Evolutionary conservation across 2,797 vertebrate species (phyloP).

Genomic region (Oceanodroma leucorhoa): DNA sequence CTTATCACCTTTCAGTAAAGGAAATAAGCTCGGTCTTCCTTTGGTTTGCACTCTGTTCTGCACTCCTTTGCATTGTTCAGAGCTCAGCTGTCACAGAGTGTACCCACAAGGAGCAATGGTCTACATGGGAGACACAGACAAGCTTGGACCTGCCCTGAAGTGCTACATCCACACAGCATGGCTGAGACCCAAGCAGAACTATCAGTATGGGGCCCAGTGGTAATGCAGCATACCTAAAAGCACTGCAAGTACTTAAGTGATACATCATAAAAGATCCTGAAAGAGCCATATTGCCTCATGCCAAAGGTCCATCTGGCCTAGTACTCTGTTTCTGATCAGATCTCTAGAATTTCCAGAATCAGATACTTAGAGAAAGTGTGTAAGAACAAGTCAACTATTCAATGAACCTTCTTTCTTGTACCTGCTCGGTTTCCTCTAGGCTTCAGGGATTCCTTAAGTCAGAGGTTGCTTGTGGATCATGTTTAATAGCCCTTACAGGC

Average conservation of each 20-base stretch:
- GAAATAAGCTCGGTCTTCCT: not conserved
- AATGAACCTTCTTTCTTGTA: not conserved
- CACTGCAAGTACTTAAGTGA: not conserved
- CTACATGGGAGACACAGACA: not conserved
- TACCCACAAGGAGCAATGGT: not conserved
- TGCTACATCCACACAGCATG: not conserved
- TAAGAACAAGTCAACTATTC: not conserved
- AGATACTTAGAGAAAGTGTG: not conserved
- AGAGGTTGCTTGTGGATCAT: not conserved
- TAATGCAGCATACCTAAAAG: not conserved
- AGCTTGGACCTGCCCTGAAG: not conserved
- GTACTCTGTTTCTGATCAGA: not conserved
- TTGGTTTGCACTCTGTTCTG: not conserved
- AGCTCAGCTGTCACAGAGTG: not conserved
- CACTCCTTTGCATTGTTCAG: not conserved
- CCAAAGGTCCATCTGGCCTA: not conserved
- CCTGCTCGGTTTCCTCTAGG: not conserved
- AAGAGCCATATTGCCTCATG: not conserved
- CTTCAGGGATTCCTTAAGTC: not conserved
- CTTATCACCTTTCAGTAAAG: not conserved
- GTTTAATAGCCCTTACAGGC: not conserved
- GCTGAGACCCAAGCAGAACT: not conserved
- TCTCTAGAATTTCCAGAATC: not conserved
- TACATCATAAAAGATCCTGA: not conserved
- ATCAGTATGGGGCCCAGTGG: fast-evolving